phyloP scores from a whole-genome alignment of 2,888 invertebrate genomes.

The Pseudolycoriella hygida region DNA sequence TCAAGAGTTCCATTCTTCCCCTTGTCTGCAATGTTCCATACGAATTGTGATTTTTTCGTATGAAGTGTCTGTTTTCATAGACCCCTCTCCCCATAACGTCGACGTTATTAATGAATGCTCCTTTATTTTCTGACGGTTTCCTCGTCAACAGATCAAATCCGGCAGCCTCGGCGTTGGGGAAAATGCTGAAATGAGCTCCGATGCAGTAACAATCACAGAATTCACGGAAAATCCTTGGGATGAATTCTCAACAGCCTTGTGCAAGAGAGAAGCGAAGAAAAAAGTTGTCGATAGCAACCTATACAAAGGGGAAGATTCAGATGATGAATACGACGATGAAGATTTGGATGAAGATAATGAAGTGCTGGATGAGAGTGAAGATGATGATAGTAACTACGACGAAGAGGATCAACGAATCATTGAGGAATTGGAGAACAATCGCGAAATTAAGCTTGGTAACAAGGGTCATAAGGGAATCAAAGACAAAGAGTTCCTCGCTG shows the following conservation, averaged over 20 bases:
- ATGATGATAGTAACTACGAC: slow-evolving; percentile 21
- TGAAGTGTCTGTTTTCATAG: too few species aligned
- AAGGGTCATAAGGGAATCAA: slow-evolving; percentile 15
- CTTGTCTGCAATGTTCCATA: too few species aligned
- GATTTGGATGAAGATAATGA: slow-evolving; percentile 26
- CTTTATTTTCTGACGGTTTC: too few species aligned
- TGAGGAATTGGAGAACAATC: slow-evolving; percentile 11
- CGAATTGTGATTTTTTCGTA: too few species aligned
- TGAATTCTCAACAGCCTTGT: slow-evolving; percentile 21
- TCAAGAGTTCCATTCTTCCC: too few species aligned
- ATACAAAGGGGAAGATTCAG: slow-evolving; percentile 17
- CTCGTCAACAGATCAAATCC: slow-evolving; percentile 4
- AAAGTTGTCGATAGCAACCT: slow-evolving; percentile 14
- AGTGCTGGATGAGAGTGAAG: slow-evolving; percentile 27
- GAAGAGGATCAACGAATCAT: slow-evolving; percentile 8
- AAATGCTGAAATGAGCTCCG: slow-evolving; percentile 3
- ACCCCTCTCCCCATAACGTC: too few species aligned
- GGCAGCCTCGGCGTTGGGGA: not conserved
- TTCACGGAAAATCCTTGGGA: slow-evolving; percentile 20
- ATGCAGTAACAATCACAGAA: slow-evolving; percentile 1
- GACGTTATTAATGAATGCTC: too few species aligned
- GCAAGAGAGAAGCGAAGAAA: slow-evolving; percentile 18
- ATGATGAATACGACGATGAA: slow-evolving; percentile 21
- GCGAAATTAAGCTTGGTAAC: not conserved
- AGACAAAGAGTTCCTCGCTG: slow-evolving; percentile 19